Base-by-base conservation (phyloP, 2,113 vertebrate species). In the Merops nubicus region DNA sequence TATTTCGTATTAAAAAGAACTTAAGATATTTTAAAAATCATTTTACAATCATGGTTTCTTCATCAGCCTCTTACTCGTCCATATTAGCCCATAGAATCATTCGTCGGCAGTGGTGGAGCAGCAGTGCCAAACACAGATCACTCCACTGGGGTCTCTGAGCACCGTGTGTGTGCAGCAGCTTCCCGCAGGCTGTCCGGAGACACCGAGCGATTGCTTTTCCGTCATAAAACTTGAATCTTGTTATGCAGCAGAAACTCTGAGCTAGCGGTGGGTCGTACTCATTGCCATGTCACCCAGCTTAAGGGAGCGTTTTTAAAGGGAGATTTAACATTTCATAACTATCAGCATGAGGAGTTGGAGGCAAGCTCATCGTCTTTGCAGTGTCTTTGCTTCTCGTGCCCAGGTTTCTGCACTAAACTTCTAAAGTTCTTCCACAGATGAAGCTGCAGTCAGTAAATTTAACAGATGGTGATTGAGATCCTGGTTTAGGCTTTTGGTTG, bases 81-180 rank as follows among this genome's bases (percentile, higher is more conserved):
- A 88, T 95, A 80, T 89, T 96, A 96, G 96, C 89, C 94, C 94
- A 97, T 93, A 94, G 91, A 96, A 20, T 82, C 95, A 95, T 97
- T 69, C 5, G 70, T 96, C 80, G 87, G 93, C 88, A 10, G 86
- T 70, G 36, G 42, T 65, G 75, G 91, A 48, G 10, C 92, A 69
- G 89, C 78, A 85, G 86, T 82, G 93, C 93, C 81, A 29, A 75
- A 70, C 28, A 56, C 92, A 85, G 65, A 86, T 94, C 96, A 80
- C 88, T 86, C 92, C 96, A 89, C 85, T 50, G 53, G 91, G 88
- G 79, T 47, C 60, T 34, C 68, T 57, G 47, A 17, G 38, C 21
- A 31, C 85, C 1, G 2, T 34, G 79, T 74, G 88, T 47, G 90
- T 38, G 72, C 50, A 73, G 88, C 89, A 2, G 78, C 93, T 94